Evolutionary conservation across 2,888 invertebrate species (phyloP).

Genomic region (Nephrotoma appendiculata): DNA sequence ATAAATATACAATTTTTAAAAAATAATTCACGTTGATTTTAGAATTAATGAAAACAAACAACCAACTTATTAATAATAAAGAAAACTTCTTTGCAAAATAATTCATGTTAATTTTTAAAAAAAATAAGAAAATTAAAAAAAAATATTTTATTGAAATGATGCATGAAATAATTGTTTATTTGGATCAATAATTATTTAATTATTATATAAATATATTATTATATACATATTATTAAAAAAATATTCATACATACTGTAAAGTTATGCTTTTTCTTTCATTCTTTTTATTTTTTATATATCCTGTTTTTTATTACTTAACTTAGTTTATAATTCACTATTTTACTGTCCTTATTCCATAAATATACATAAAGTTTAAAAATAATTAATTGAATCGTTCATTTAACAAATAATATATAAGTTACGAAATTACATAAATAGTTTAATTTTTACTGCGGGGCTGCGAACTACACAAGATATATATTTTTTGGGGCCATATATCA

Average conservation of each 20-base stretch:
- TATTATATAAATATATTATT: neutral
- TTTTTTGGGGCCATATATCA: neutral
- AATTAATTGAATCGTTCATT: neutral
- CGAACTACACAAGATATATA: neutral
- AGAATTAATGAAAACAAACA: neutral
- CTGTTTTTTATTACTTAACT: neutral
- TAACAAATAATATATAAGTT: neutral
- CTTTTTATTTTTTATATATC: neutral
- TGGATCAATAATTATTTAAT: neutral
- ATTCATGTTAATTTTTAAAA: neutral
- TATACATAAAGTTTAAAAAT: neutral
- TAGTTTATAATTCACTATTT: neutral
- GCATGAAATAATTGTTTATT: constrained; percentile 2
- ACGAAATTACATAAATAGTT: neutral
- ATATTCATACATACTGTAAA: constrained; percentile 4
- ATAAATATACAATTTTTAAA: constrained; percentile 2
- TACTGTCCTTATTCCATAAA: neutral
- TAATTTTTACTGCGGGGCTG: neutral
- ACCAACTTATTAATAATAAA: neutral
- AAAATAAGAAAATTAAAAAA: neutral
- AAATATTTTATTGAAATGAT: neutral
- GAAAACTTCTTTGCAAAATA: neutral
- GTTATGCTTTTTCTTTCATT: constrained; percentile 4
- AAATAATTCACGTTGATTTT: neutral
- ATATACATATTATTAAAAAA: constrained; percentile 2